Evolutionary conservation across 1,140 invertebrate genomes (phyloP), one percentile per base, ranked within the genome.

Genomic region (Ganaspis sp.): DNA sequence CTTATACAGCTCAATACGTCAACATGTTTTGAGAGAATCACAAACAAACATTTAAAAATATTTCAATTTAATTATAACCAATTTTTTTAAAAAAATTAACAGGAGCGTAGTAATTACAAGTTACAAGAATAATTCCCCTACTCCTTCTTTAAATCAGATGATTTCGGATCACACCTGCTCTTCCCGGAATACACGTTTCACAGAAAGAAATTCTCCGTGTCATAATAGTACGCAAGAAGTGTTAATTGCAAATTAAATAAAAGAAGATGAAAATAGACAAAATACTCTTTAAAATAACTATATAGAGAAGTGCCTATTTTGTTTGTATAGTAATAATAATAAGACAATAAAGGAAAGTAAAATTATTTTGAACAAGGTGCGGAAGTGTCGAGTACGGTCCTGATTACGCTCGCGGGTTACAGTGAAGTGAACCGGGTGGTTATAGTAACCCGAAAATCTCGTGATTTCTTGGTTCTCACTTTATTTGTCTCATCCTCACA

Each of bases 131-230:
- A 8, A 8, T 49, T 5, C 45, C n/a, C 45, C 45, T 17, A 49
- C 45, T 49, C 45, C 45, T n/a, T 6, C 17, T 17, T 15, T 17
- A 49, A 49, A 49, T 49, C 45, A 49, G 45, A 15, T n/a, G 45
- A 49, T 49, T 49, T 49, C 15, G 17, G 45, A 49, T 49, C 45
- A 49, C 45, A 49, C 45, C 45, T 49, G 45, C 45, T 49, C 45
- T 49, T 49, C 45, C 17, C 45, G 17, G 45, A 49, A 49, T 6
- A 49, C 4, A 17, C n/a, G n/a, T 5, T 49, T n/a, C n/a, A n/a
- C n/a, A n/a, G 11, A 49, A 1, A 15, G n/a, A n/a, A 2, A 4
- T 49, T 49, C 4, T 17, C 45, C 45, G 29, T 34, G 29, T 2
- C 29, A 34, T 34, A 34, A 34, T n/a, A n/a, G n/a, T n/a, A n/a